Evolutionary conservation across 2,113 vertebrate species (phyloP).

Genomic region (Carassius carassius): DNA sequence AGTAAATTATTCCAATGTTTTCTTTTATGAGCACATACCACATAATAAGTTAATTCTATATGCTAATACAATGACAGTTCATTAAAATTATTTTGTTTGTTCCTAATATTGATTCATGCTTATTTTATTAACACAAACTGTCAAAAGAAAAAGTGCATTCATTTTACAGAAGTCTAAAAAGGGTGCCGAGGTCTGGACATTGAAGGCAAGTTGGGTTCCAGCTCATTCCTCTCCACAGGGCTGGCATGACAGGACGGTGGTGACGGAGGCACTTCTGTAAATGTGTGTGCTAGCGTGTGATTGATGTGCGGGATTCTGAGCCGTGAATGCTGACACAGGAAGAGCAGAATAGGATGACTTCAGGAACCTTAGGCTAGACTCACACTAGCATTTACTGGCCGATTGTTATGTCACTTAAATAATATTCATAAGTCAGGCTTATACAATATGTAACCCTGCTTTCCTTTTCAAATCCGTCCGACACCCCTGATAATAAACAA

Average conservation of each 20-base stretch:
- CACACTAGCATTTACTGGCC: no score
- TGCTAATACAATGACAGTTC: slow-evolving; percentile 11
- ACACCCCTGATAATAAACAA: not conserved
- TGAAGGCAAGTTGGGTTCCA: slow-evolving; percentile 4
- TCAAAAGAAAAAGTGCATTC: not conserved
- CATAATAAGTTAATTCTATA: not conserved
- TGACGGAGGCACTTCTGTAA: not conserved
- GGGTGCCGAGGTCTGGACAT: not conserved
- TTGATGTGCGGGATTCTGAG: slow-evolving; percentile 23
- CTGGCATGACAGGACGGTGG: slow-evolving; percentile 11
- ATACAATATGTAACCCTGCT: not conserved
- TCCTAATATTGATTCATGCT: slow-evolving; percentile 7
- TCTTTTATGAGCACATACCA: not conserved
- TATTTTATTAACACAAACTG: not conserved
- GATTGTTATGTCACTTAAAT: slow-evolving; percentile 2
- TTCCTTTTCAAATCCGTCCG: not conserved
- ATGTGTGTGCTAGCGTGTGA: slow-evolving; percentile 13
- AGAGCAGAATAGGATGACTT: not conserved
- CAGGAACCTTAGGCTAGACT: not conserved
- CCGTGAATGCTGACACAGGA: slow-evolving; percentile 23
- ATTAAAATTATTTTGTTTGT: not conserved
- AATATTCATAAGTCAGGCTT: not conserved
- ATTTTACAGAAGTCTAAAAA: not conserved
- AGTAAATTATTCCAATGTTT: not conserved
- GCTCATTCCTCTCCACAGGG: not conserved